These are phyloP conservation scores for Calonectris borealis DNA, from an alignment of 2,113 vertebrate genomes.

Conservation along the genomic window DNA sequence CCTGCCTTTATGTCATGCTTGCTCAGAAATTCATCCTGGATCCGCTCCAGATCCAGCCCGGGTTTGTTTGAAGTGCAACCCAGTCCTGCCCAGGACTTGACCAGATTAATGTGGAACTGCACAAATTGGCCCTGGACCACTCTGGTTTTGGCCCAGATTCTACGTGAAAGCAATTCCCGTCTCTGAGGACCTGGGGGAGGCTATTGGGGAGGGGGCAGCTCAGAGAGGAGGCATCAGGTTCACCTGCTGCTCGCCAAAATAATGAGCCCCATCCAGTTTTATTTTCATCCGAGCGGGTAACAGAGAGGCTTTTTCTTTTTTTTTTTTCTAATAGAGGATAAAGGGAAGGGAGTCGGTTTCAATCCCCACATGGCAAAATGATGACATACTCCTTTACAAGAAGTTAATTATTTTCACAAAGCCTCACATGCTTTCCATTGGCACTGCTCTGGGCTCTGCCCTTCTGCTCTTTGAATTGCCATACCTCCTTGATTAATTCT, in stretches of 20 bases:
- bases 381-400: background rate
- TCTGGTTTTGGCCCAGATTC: background rate
- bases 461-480: background rate
- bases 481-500: background rate
- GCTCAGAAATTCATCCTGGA: background rate
- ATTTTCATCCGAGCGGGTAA: accelerated
- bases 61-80: background rate
- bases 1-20: background rate
- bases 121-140: background rate
- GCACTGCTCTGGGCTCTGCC: background rate
- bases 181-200: background rate
- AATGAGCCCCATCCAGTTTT: background rate
- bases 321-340: background rate
- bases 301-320: background rate
- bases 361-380: background rate
- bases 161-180: background rate
- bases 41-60: background rate
- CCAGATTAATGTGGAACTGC: background rate
- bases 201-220: background rate
- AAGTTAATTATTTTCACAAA: background rate
- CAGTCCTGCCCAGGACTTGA: background rate
- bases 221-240: background rate
- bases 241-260: background rate
- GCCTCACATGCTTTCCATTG: background rate
- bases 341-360: background rate